These are phyloP conservation scores for Sebastes nivosus DNA, from an alignment of 2,797 vertebrate species.

Conservation along the genomic window DNA sequence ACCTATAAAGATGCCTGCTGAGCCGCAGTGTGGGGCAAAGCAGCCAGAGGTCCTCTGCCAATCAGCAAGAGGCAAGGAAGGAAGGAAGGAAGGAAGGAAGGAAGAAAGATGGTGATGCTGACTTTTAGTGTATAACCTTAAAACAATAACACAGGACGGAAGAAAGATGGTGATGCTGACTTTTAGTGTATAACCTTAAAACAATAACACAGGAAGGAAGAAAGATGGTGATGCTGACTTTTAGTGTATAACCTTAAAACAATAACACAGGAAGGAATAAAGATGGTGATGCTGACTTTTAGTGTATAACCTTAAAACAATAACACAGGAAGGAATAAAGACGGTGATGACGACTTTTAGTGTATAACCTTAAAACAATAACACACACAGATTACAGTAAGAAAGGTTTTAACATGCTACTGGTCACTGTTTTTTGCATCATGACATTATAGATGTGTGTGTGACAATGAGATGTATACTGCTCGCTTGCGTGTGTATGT, in stretches of 20 bases:
- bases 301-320: no score
- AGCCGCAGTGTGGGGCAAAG: conserved; percentile 35
- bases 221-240: no score
- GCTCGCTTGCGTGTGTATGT: neutral
- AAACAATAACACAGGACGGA: neutral
- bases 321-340: neutral
- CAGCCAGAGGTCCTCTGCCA: conserved; percentile 42
- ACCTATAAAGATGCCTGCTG: conserved; percentile 45
- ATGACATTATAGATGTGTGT: neutral
- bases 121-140: no score
- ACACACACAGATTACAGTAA: neutral
- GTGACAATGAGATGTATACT: neutral
- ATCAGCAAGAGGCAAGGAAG: conserved; percentile 15
- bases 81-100: neutral
- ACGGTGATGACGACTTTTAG: neutral
- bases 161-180: neutral
- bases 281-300: no score
- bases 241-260: no score
- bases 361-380: neutral
- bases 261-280: no score
- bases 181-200: neutral
- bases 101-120: no score
- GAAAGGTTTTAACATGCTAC: neutral
- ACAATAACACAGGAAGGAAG: neutral
- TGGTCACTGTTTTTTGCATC: conserved; percentile 1